Evolutionary conservation across 2,888 invertebrate species (phyloP).

Genomic region (Tholera decimalis): DNA sequence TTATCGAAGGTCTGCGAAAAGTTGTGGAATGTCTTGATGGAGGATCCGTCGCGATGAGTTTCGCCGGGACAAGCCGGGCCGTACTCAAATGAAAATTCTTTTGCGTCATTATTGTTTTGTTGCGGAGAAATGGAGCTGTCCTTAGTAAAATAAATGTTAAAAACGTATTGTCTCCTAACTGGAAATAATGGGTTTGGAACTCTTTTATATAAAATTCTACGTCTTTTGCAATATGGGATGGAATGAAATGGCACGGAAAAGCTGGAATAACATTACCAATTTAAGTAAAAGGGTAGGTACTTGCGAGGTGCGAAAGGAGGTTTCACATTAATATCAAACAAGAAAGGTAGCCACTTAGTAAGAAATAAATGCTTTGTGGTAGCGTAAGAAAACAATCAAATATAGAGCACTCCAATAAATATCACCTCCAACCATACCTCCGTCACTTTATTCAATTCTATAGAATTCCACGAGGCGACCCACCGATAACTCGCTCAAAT

Average conservation of each 20-base stretch:
- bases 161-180: slow-evolving; percentile 58
- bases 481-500: slow-evolving; percentile 79
- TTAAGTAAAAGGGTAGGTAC: slow-evolving; percentile 5
- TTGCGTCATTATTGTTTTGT: slow-evolving; percentile 84
- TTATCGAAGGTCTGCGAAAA: slow-evolving; percentile 81
- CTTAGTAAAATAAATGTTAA: slow-evolving; percentile 68
- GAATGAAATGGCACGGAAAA: slow-evolving; percentile 19
- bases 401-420: slow-evolving; percentile 63
- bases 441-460: slow-evolving; percentile 77
- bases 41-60: slow-evolving; percentile 74
- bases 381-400: slow-evolving; percentile 38
- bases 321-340: slow-evolving; percentile 7
- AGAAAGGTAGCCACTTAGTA: slow-evolving; percentile 21
- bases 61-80: slow-evolving; percentile 72
- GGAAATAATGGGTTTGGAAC: slow-evolving; percentile 49
- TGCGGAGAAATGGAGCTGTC: slow-evolving; percentile 71
- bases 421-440: slow-evolving; percentile 67
- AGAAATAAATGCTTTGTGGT: slow-evolving; percentile 17
- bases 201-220: slow-evolving; percentile 45
- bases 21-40: slow-evolving; percentile 86
- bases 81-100: slow-evolving; percentile 88
- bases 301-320: background rate
- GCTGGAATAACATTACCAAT: slow-evolving; percentile 17
- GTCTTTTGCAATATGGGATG: slow-evolving; percentile 24
- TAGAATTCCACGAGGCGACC: slow-evolving; percentile 70